Percentiles rank a stretch among this genome's conserved stretches.
Evolutionary conservation across 1,140 invertebrate genomes (phyloP).

Genomic region (Asbolus verrucosus): DNA sequence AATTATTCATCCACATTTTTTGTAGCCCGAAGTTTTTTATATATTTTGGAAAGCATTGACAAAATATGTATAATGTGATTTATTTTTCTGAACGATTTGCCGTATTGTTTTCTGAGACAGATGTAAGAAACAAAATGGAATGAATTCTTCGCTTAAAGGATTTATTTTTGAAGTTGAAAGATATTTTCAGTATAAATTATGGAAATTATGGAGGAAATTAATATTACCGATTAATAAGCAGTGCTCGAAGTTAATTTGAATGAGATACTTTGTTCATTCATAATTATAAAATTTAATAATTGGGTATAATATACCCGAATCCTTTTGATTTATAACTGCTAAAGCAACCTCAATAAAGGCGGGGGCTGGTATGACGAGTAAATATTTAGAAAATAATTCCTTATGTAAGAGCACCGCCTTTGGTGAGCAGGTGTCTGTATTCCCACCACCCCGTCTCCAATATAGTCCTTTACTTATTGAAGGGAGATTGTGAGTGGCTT

Average conservation of each 20-base stretch:
- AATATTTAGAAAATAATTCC: slow-evolving; percentile 13
- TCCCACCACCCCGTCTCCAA: slow-evolving; percentile 4
- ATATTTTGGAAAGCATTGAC: too few species aligned
- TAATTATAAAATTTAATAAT: slow-evolving; percentile 39
- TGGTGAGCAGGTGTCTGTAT: slow-evolving; percentile 5
- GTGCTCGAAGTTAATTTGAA: slow-evolving; percentile 17
- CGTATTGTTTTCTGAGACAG: too few species aligned
- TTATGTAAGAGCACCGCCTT: slow-evolving; percentile 10
- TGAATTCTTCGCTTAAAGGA: too few species aligned
- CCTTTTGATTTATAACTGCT: too few species aligned
- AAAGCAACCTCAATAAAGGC: slow-evolving; percentile 2
- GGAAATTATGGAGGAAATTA: too few species aligned
- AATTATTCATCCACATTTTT: too few species aligned
- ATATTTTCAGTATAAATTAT: too few species aligned
- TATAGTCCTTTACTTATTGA: slow-evolving; percentile 3
- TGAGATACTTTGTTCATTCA: slow-evolving; percentile 2
- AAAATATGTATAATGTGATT: too few species aligned
- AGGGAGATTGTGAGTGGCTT: slow-evolving; percentile 2
- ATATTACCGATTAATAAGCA: not conserved
- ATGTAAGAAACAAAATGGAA: too few species aligned
- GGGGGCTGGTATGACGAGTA: slow-evolving; percentile 5
- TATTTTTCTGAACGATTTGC: too few species aligned
- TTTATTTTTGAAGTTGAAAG: too few species aligned
- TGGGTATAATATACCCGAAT: slow-evolving; percentile 10
- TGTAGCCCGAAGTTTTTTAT: too few species aligned